phyloP scores from a whole-genome alignment of 2,797 vertebrate species.

The Phaenicophaeus curvirostris region DNA sequence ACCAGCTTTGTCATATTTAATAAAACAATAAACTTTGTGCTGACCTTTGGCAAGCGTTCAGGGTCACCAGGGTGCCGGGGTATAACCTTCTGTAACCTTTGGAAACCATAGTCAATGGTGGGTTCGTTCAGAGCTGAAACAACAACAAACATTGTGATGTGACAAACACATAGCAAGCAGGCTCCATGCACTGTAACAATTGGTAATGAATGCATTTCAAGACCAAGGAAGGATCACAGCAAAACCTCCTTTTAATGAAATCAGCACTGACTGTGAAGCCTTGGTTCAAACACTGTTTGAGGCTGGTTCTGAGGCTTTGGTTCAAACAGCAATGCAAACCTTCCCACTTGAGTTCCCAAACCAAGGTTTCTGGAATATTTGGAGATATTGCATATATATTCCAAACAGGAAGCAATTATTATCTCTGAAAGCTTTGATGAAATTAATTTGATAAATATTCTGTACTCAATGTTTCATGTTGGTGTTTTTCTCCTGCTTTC shows the following conservation, averaged over 20 bases:
- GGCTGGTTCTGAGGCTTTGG: not conserved
- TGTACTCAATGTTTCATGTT: not conserved
- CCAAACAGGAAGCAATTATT: not conserved
- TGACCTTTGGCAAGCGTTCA: conserved; percentile 96
- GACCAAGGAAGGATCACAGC: not conserved
- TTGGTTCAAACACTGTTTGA: not conserved
- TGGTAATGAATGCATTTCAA: not conserved
- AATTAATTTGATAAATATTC: not conserved
- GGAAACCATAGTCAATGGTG: conserved; percentile 99
- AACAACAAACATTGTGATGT: conserved; percentile 61
- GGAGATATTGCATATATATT: not conserved
- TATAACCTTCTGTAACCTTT: conserved; percentile 98
- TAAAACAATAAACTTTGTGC: conserved; percentile 48
- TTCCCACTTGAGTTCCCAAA: not conserved
- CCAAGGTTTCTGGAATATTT: not conserved
- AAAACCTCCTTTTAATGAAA: not conserved
- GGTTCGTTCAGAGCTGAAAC: conserved; percentile 94
- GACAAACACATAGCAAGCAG: not conserved
- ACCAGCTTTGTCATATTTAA: conserved; percentile 33
- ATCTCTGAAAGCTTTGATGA: not conserved
- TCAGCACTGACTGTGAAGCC: not conserved
- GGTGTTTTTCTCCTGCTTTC: not conserved
- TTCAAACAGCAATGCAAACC: not conserved
- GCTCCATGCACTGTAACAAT: not conserved
- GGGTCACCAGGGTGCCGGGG: conserved; percentile 96